Evolutionary conservation across 92 coral and sea anemone species (phyloP).

Genomic region (Umimayanthus chanpuru): DNA sequence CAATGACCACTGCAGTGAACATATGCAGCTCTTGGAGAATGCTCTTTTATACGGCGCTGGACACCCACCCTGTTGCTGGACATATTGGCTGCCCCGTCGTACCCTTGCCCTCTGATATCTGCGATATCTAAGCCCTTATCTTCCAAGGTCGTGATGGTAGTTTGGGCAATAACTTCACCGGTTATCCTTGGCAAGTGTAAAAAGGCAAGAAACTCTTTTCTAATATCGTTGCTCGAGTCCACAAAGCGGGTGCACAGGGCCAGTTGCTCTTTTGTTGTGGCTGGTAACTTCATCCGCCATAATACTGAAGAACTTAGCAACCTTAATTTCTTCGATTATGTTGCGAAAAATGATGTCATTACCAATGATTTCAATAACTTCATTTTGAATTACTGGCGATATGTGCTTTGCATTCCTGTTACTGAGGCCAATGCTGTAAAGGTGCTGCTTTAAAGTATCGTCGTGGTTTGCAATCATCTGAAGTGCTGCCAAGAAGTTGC

Average conservation of each 20-base stretch:
- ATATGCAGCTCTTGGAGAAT: conserved; percentile 51
- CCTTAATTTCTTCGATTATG: conserved; percentile 24
- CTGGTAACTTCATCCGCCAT: conserved; percentile 61
- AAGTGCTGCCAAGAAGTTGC: conserved; percentile 40
- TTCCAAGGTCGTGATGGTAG: conserved; percentile 42
- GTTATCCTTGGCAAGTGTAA: conserved; percentile 40
- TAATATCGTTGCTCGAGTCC: conserved; percentile 32
- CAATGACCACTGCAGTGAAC: conserved; percentile 64
- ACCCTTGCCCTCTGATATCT: conserved; percentile 60
- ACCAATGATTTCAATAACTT: conserved; percentile 31
- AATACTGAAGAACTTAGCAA: conserved; percentile 43
- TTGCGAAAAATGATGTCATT: not conserved
- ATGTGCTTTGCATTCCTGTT: conserved; percentile 14
- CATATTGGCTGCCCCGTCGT: conserved; percentile 63
- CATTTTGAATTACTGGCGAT: conserved; percentile 38
- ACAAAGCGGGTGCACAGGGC: conserved; percentile 45
- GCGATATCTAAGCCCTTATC: conserved; percentile 41
- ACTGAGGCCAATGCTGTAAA: conserved; percentile 36
- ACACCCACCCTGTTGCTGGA: conserved; percentile 54
- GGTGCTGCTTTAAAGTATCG: conserved; percentile 36
- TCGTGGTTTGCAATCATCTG: conserved; percentile 44
- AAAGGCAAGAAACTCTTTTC: conserved; percentile 46
- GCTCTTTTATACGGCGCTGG: conserved; percentile 52
- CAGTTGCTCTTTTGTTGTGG: conserved; percentile 50
- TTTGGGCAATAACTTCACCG: conserved; percentile 41